A percentile compares a stretch with the other conserved stretches of the same genome.
phyloP scores from a whole-genome alignment of 2,113 vertebrate species.

The Sialia sialis region DNA sequence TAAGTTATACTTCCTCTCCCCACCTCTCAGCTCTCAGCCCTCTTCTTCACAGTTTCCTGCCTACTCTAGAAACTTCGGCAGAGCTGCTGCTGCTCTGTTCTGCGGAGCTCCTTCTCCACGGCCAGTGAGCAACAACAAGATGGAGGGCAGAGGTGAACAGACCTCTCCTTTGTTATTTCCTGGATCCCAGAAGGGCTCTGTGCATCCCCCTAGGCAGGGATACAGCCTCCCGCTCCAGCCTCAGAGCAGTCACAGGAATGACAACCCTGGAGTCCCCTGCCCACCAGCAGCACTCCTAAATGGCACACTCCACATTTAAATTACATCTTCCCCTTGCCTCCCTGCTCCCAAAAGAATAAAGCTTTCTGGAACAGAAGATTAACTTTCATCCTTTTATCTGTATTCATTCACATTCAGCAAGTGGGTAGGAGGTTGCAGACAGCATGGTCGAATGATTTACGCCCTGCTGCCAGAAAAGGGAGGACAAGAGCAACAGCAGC shows the following conservation, averaged over 20 bases:
- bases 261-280: no score
- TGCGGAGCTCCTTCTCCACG: background rate
- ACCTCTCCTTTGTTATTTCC: background rate
- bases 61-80: background rate
- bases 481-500: slow-evolving; percentile 13
- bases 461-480: background rate
- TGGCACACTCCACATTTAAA: background rate
- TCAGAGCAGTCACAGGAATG: background rate
- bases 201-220: background rate
- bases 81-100: background rate
- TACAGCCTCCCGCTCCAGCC: background rate
- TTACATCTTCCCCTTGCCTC: background rate
- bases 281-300: background rate
- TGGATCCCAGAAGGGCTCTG: background rate
- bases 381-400: slow-evolving; percentile 26
- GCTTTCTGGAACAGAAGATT: slow-evolving; percentile 46
- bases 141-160: background rate
- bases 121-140: background rate
- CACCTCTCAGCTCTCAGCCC: background rate
- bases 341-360: background rate
- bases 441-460: slow-evolving; percentile 4
- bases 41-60: background rate
- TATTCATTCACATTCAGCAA: background rate
- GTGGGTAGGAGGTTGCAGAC: background rate
- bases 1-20: background rate